Base-by-base conservation (phyloP, 2,888 invertebrate genomes). In the Norana najaformis region DNA sequence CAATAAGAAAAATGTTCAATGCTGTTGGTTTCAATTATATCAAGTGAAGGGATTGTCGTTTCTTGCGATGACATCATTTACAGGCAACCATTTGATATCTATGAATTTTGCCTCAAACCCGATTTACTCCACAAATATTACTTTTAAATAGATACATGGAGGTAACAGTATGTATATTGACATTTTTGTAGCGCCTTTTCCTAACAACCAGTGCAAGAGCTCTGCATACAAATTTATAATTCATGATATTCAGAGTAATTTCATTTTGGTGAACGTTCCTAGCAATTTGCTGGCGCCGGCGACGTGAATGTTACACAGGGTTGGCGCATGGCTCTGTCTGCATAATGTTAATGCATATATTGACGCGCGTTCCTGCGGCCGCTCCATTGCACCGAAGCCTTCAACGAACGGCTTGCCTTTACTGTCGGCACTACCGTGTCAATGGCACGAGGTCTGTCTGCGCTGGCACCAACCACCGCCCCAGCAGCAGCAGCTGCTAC, bases 321-420 rank as follows among this genome's bases (percentile, higher is more conserved):
- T 69, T 69, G 69, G 69, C 69, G 69, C 69, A 69, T n/a, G 69
- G 69, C 30, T 69, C 69, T 69, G 69, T n/a, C 1, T 69, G 69
- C n/a, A 69, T 69, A 69, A 69, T 69, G 69, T n/a, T 69, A 69
- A 69, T 69, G 69, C 69, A 53, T 69, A 30, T 69, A 69, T 69
- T 69, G 69, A 69, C 69, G 69, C 69, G n/a, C 20, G n/a, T 69
- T 69, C n/a, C 69, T 69, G 30, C n/a, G 69, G 69, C 53, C 23
- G 53, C 53, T 53, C 23, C 30, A 30, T 30, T 53, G 53, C 69
- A 30, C 30, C 4, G 69, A 69, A 69, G 69, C 69, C 69, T 8
- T 69, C n/a, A 30, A n/a, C 53, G 53, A 53, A 16, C 53, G 23
- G 53, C 11, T 53, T 30, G 53, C 53, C 53, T 53, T 53, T 53